A percentile compares a stretch with the other conserved stretches of the same genome.
Evolutionary conservation across 2,888 invertebrate genomes (phyloP).

Genomic region (Sphinx pinastri): DNA sequence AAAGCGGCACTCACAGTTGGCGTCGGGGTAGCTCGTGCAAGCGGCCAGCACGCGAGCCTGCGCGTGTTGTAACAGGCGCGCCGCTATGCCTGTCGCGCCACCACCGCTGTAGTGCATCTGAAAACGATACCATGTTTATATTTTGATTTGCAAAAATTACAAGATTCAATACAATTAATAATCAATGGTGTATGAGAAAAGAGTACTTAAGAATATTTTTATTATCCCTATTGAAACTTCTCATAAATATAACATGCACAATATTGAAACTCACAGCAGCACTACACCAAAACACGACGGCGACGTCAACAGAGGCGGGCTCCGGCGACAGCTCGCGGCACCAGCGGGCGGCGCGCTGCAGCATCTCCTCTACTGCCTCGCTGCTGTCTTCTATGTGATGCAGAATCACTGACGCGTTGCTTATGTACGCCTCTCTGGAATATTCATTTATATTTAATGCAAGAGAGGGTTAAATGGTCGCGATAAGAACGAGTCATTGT

Average conservation of each 20-base stretch:
- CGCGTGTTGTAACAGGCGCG: slow-evolving; percentile 46
- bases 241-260: not conserved
- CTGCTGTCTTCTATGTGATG: slow-evolving; percentile 36
- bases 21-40: slow-evolving; percentile 36
- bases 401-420: slow-evolving; percentile 49
- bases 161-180: too few species aligned
- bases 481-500: too few species aligned
- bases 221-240: too few species aligned
- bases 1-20: slow-evolving; percentile 51
- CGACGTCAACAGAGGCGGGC: slow-evolving; percentile 37
- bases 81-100: slow-evolving; percentile 42
- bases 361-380: slow-evolving; percentile 33
- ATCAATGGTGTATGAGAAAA: too few species aligned
- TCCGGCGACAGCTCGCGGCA: slow-evolving; percentile 19
- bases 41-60: slow-evolving; percentile 47
- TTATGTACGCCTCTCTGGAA: slow-evolving; percentile 52
- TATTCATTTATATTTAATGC: too few species aligned
- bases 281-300: slow-evolving; percentile 52
- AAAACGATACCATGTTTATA: slow-evolving; percentile 26
- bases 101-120: slow-evolving; percentile 57
- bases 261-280: slow-evolving; percentile 57
- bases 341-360: slow-evolving; percentile 25
- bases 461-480: too few species aligned
- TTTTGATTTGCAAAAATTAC: too few species aligned
- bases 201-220: too few species aligned